These are phyloP conservation scores for Colostygia pectinataria DNA, from an alignment of 2,888 invertebrate species.

Conservation along the genomic window DNA sequence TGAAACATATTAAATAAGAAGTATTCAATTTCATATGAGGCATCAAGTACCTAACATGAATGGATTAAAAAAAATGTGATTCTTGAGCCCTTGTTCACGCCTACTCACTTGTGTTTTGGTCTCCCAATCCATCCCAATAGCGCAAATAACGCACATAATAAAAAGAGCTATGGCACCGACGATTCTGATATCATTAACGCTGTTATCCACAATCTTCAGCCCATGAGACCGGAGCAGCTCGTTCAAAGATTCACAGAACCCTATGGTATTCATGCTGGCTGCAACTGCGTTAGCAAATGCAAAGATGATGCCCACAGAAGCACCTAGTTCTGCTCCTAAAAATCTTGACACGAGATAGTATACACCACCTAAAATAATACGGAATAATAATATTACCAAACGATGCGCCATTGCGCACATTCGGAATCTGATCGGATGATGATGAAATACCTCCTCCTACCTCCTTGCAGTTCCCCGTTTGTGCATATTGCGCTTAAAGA, in stretches of 20 bases:
- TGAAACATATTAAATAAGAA: constrained; percentile 56
- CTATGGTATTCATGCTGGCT: constrained; percentile 98
- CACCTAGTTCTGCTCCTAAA: constrained; percentile 97
- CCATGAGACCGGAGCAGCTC: constrained; percentile 85
- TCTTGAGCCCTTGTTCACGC: no score
- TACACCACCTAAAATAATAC: constrained; percentile 87
- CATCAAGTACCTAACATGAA: no score
- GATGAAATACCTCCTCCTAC: constrained; percentile 80
- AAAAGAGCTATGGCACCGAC: constrained; percentile 90
- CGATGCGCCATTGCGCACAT: no score
- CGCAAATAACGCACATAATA: constrained; percentile 92
- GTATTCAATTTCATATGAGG: no score
- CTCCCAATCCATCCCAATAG: constrained; percentile 98
- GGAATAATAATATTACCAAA: neutral
- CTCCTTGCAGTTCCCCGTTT: constrained; percentile 98
- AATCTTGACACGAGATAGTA: constrained; percentile 98
- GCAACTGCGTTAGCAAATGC: constrained; percentile 98
- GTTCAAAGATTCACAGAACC: constrained; percentile 96
- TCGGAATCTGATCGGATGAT: no score
- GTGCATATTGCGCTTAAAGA: constrained; percentile 95
- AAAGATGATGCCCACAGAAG: constrained; percentile 97
- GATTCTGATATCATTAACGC: constrained; percentile 90
- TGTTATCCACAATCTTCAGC: constrained; percentile 87
- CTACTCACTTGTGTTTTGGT: constrained; percentile 88
- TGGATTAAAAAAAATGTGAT: no score